phyloP scores from a whole-genome alignment of 2,888 invertebrate species.

The Melangyna quadrimaculata region DNA sequence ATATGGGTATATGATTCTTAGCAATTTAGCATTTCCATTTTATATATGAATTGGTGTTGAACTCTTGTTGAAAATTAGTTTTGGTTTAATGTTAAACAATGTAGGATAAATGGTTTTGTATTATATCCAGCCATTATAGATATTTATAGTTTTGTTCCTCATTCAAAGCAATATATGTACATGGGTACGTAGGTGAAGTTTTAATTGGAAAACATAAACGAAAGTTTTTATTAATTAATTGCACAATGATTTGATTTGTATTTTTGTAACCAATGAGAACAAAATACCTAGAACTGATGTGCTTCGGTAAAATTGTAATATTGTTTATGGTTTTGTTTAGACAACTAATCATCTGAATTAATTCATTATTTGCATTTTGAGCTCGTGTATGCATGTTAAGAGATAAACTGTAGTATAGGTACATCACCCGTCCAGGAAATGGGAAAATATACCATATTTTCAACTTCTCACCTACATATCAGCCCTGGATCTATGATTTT shows the following conservation, averaged over 20 bases:
- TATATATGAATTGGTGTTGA: slow-evolving; percentile 45
- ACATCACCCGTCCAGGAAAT: too few species aligned
- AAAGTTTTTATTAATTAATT: slow-evolving; percentile 60
- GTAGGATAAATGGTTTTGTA: slow-evolving; percentile 24
- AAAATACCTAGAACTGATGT: too few species aligned
- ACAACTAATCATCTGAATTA: background rate
- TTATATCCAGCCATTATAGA: slow-evolving; percentile 7
- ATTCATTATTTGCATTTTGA: background rate
- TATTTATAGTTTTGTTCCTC: slow-evolving; percentile 19
- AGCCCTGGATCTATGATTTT: too few species aligned
- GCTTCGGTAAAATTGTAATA: background rate
- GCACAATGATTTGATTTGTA: slow-evolving; percentile 47
- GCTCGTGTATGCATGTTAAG: background rate
- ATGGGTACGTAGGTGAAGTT: slow-evolving; percentile 10
- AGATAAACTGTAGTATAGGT: too few species aligned
- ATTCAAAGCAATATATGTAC: slow-evolving; percentile 29
- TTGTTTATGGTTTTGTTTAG: background rate
- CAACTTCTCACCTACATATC: too few species aligned
- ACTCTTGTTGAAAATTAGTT: slow-evolving; percentile 53
- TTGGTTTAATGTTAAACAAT: slow-evolving; percentile 58
- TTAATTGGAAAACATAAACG: slow-evolving; percentile 64
- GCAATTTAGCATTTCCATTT: slow-evolving; percentile 22
- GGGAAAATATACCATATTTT: too few species aligned
- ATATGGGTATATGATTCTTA: slow-evolving; percentile 7
- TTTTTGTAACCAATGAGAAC: slow-evolving; percentile 18